Evolutionary conservation across 2,797 vertebrate genomes (phyloP), one percentile per base, ranked within the genome.

Genomic region (Lepilemur ruficaudatus): DNA sequence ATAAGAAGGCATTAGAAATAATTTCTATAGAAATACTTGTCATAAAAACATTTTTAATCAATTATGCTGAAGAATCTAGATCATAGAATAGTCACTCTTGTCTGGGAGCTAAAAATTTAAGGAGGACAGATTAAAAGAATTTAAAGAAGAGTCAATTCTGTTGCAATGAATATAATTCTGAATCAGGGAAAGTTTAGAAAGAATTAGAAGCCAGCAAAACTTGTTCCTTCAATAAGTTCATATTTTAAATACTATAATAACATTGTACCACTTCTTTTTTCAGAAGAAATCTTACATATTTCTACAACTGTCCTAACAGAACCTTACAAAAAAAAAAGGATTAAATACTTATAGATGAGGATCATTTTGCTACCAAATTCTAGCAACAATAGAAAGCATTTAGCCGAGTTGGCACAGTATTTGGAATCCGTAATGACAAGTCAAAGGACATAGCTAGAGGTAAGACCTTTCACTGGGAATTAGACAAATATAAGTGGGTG

Each of bases 201-300:
- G 81, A 95, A 83, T 83, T 76, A 88, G 92, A 91, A 92, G 25
- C 41, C 48, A 96, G 67, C 4, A 89, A 92, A 79, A 93, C 4
- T 4, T n/a, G 12, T 67, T 38, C 11, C 32, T 86, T 82, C 25
- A 52, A 48, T 95, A 59, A 52, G 23, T 50, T 76, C 38, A 55
- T 72, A 1, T 78, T 79, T 93, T 69, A 95, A 72, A 85, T 57
- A 69, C 20, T 52, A 57, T 57, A 57, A 57, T 57, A 79, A 38
- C 4, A 4, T 22, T 15, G 76, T 69, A 32, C 23, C 22, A 72
- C 8, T 78, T 95, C 14, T 69, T 87, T 57, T 35, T 86, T 48
- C n/a, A 83, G 72, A 88, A 84, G 73, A 93, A 91, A 84, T 61
- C 30, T 22, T 72, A 55, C 48, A n/a, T 69, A 23, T 57, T 3